A percentile compares a stretch with the other conserved stretches of the same genome.
These are phyloP conservation scores for Gobio occitaniae DNA, from an alignment of 2,797 vertebrate species.

Conservation along the genomic window DNA sequence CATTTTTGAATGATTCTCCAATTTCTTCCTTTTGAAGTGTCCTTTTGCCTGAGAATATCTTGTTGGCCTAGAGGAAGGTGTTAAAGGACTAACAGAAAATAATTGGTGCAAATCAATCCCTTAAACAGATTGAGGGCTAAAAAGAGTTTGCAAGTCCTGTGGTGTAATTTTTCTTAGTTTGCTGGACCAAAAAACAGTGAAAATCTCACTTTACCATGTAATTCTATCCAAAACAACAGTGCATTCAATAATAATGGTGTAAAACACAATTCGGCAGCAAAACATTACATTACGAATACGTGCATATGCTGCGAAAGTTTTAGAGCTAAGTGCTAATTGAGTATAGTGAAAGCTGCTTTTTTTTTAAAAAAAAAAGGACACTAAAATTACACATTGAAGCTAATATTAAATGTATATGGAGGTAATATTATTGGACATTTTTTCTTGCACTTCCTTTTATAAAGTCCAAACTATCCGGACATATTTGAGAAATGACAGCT, in stretches of 20 bases:
- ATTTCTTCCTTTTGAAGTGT: background rate
- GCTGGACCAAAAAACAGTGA: background rate
- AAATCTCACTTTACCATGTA: background rate
- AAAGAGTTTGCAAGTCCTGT: background rate
- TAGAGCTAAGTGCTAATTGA: background rate
- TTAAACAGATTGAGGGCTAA: conserved; percentile 30
- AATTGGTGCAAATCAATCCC: conserved; percentile 20
- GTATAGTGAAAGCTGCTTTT: background rate
- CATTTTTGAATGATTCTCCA: background rate
- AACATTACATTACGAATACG: background rate
- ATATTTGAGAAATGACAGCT: background rate
- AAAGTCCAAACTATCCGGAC: background rate
- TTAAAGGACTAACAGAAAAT: conserved; percentile 26
- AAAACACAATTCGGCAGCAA: background rate
- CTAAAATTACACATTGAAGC: background rate
- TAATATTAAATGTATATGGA: background rate
- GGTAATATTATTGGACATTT: background rate
- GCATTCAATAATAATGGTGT: background rate
- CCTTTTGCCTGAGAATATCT: conserved; percentile 12
- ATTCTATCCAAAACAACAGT: background rate
- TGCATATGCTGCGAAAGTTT: background rate
- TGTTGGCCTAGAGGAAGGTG: conserved; percentile 18
- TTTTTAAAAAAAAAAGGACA: background rate
- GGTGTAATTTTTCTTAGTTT: conserved; percentile 4
- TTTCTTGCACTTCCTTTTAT: background rate